Evolutionary conservation across 2,888 invertebrate species (phyloP).

Genomic region (Sipunculus nudus): DNA sequence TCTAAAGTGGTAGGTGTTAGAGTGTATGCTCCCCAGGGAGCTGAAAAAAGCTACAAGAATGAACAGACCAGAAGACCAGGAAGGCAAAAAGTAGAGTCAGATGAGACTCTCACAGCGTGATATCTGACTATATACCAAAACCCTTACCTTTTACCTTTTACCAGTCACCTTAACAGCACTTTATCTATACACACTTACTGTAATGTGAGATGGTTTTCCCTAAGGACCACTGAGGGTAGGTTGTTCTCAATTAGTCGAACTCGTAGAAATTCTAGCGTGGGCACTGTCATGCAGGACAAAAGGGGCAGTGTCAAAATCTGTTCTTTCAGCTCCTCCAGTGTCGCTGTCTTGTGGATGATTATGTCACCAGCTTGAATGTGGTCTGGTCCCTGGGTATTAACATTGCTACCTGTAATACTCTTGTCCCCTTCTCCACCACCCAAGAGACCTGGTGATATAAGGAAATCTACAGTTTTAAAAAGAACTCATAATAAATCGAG

Average conservation of each 20-base stretch:
- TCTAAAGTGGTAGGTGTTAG: too few relatives aligned
- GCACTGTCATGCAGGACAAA: conserved; percentile 29
- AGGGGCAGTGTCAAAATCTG: conserved; percentile 50
- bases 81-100: too few relatives aligned
- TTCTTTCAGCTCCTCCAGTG: conserved; percentile 54
- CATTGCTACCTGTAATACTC: not conserved
- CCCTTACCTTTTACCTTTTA: too few relatives aligned
- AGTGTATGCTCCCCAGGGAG: too few relatives aligned
- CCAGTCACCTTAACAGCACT: too few relatives aligned
- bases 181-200: too few relatives aligned
- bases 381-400: not conserved
- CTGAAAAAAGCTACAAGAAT: too few relatives aligned
- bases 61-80: too few relatives aligned
- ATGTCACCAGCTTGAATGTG: conserved; percentile 50
- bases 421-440: not conserved
- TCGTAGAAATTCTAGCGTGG: conserved; percentile 47
- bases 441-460: conserved; percentile 10
- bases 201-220: conserved; percentile 44
- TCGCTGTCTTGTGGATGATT: conserved; percentile 55
- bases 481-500: not conserved
- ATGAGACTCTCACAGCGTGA: too few relatives aligned
- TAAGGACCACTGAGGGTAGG: conserved; percentile 42
- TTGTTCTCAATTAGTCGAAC: conserved; percentile 47
- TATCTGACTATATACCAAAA: too few relatives aligned
- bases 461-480: not conserved